Evolutionary conservation across 2,888 invertebrate genomes (phyloP).

Genomic region (Drosophila villosipedis): DNA sequence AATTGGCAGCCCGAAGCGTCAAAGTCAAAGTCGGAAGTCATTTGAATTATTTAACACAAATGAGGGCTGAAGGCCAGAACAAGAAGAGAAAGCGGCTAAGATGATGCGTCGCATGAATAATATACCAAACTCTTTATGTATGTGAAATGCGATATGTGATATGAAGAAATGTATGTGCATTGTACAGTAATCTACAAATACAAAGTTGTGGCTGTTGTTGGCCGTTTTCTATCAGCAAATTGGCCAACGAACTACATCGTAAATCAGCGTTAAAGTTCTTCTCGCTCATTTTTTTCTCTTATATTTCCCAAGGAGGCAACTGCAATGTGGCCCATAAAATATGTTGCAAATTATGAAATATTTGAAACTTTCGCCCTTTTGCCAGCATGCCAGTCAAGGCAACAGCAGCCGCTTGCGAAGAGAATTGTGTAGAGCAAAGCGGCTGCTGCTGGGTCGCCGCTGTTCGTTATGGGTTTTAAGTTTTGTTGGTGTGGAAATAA

Average conservation of each 20-base stretch:
- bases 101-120: conserved; percentile 45
- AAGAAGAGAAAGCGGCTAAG: not conserved
- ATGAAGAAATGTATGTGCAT: not conserved
- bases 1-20: conserved; percentile 47
- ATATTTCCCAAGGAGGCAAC: conserved; percentile 37
- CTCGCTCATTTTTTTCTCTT: conserved; percentile 12
- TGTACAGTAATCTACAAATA: conserved; percentile 4
- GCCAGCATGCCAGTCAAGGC: conserved; percentile 11
- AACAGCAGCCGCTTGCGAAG: not conserved
- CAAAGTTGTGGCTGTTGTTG: conserved; percentile 13
- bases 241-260: conserved; percentile 40
- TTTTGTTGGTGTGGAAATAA: conserved; percentile 80
- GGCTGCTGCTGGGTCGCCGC: conserved; percentile 27
- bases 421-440: not conserved
- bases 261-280: conserved; percentile 51
- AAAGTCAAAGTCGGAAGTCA: conserved; percentile 76
- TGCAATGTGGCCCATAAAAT: conserved; percentile 75
- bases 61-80: conserved; percentile 6
- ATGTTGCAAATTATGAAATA: conserved; percentile 79
- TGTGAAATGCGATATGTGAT: conserved; percentile 14
- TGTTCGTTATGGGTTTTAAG: conserved; percentile 77
- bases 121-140: not conserved
- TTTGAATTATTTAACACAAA: conserved; percentile 73
- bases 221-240: conserved; percentile 20
- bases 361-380: conserved; percentile 65